A percentile compares a stretch with the other conserved stretches of the same genome.
Evolutionary conservation across 2,113 vertebrate species (phyloP).

Genomic region (Neotoma lepida): DNA sequence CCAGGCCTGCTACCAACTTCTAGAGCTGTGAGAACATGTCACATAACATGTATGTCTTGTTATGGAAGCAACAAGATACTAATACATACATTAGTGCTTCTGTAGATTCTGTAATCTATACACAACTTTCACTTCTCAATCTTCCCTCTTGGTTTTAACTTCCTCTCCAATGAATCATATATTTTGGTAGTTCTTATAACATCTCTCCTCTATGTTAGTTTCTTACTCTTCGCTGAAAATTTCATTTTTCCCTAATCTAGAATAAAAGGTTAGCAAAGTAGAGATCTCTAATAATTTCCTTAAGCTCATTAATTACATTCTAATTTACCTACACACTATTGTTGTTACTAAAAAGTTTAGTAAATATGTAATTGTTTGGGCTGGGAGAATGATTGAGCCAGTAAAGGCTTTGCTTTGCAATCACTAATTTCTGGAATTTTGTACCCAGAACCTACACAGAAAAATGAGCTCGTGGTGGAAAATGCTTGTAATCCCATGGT

Average conservation of each 20-base stretch:
- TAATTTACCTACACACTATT: background rate
- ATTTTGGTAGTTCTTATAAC: background rate
- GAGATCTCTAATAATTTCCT: background rate
- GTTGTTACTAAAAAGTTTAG: background rate
- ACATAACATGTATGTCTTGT: background rate
- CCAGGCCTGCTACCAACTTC: background rate
- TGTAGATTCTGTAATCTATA: background rate
- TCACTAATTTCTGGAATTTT: background rate
- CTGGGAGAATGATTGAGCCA: background rate
- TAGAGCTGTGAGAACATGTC: background rate
- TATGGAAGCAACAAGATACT: background rate
- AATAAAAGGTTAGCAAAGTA: background rate
- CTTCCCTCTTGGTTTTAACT: background rate
- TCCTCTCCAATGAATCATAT: background rate
- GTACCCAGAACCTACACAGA: background rate
- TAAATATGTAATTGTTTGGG: background rate
- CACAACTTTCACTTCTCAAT: background rate
- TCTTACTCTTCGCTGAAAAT: slow-evolving; percentile 23
- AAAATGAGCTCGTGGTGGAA: background rate
- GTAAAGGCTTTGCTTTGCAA: background rate
- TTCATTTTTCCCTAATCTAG: background rate
- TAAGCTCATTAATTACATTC: background rate
- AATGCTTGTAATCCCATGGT: background rate
- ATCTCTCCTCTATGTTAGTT: background rate
- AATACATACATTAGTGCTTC: background rate